Evolutionary conservation across 2,797 vertebrate species (phyloP).

Genomic region (Crenichthys baileyi): DNA sequence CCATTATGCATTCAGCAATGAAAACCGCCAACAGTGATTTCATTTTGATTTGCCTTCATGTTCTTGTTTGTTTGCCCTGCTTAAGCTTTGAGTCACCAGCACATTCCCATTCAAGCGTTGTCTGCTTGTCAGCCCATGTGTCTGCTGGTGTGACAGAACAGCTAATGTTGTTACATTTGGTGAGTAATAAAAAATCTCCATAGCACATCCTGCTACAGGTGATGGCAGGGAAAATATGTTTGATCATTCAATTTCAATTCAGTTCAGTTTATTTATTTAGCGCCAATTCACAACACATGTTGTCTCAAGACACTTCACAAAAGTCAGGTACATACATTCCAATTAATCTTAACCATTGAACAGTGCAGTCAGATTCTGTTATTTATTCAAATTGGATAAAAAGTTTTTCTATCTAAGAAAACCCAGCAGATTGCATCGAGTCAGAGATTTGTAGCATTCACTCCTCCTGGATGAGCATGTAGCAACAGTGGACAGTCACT

Average conservation of each 20-base stretch:
- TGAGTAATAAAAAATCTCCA: slow-evolving; percentile 34
- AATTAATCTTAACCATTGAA: too few relatives aligned
- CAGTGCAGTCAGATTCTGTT: too few relatives aligned
- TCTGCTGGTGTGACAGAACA: slow-evolving; percentile 15
- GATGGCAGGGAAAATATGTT: slow-evolving; percentile 23
- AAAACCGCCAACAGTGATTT: neutral
- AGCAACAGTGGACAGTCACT: too few relatives aligned
- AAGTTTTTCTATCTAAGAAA: too few relatives aligned
- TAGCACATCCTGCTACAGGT: slow-evolving; percentile 26
- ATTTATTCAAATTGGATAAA: too few relatives aligned
- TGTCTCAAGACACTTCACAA: too few relatives aligned
- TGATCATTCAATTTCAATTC: neutral
- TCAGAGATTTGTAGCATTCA: too few relatives aligned
- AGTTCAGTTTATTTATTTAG: too few relatives aligned
- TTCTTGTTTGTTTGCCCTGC: neutral
- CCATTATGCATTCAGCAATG: neutral
- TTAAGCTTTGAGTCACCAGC: slow-evolving; percentile 30
- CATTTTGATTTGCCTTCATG: slow-evolving; percentile 3
- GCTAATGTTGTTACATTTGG: slow-evolving; percentile 36
- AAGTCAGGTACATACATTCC: too few relatives aligned
- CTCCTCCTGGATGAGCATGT: too few relatives aligned
- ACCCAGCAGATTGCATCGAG: too few relatives aligned
- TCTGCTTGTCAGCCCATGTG: slow-evolving; percentile 27
- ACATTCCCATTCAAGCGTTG: slow-evolving; percentile 15
- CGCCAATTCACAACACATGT: too few relatives aligned